Evolutionary conservation across 2,888 invertebrate genomes (phyloP), one percentile per base, ranked within the genome.

Genomic region (Chrysopilus asiliformis): DNA sequence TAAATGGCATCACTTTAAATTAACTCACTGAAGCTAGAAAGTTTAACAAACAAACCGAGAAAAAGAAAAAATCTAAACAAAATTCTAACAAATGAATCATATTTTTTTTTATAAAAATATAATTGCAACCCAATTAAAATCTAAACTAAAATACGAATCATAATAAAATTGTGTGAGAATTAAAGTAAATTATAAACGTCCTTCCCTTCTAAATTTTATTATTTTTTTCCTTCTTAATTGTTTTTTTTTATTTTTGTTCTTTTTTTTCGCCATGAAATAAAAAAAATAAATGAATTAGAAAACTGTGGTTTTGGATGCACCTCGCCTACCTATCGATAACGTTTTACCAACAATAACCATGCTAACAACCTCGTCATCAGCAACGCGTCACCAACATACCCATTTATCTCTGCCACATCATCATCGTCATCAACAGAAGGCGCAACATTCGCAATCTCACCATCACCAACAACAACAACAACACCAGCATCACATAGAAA

Each of bases 1-100:
- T n/a, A n/a, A n/a, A n/a, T n/a, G n/a, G n/a, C n/a, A n/a, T n/a
- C n/a, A n/a, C n/a, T n/a, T n/a, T n/a, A n/a, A n/a, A n/a, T n/a
- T n/a, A n/a, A n/a, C n/a, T n/a, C n/a, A n/a, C n/a, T n/a, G n/a
- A n/a, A n/a, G n/a, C n/a, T n/a, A n/a, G n/a, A n/a, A n/a, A n/a
- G n/a, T 45, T 44, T 44, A 45, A 47, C 29, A 42, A 40, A 45
- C 43, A 43, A 41, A 60, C 59, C 62, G 62, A 52, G 57, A 58
- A 49, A 53, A 53, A 57, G 61, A 62, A 62, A 62, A 62, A 62
- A 62, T 62, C 62, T 61, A 55, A 61, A 56, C 61, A 62, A 47
- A 47, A 38, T 53, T 48, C 47, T 47, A 14, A 12, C 9, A 15
- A 24, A 12, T 14, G 16, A 14, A 24, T 3, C 24, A 20, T 20